These are phyloP conservation scores for Ameiurus melas DNA, from an alignment of 2,113 vertebrate genomes.

Conservation along the genomic window DNA sequence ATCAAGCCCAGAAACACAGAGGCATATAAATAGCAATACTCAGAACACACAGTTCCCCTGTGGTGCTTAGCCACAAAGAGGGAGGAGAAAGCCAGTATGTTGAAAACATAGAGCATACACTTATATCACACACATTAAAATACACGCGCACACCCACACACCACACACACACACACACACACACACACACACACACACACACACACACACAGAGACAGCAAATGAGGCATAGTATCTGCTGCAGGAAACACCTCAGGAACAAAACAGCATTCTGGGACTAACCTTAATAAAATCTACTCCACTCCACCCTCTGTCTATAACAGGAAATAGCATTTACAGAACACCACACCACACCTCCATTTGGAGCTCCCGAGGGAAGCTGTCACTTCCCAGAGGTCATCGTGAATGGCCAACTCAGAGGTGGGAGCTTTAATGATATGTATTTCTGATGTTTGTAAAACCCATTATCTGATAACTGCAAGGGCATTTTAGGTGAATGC, in stretches of 20 bases:
- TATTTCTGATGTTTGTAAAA: background rate
- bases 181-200: constrained; percentile 28
- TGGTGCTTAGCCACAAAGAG: constrained; percentile 23
- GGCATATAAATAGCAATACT: constrained; percentile 47
- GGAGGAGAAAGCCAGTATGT: background rate
- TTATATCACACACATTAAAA: background rate
- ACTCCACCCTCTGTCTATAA: constrained; percentile 14
- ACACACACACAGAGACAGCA: constrained; percentile 14
- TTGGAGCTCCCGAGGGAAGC: background rate
- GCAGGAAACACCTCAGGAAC: constrained; percentile 37
- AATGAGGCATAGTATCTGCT: constrained; percentile 21
- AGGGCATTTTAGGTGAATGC: constrained; percentile 2
- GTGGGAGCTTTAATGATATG: background rate
- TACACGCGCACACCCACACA: too few relatives aligned
- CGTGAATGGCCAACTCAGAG: background rate
- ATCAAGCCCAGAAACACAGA: constrained; percentile 20
- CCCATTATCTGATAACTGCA: background rate
- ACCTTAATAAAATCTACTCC: constrained; percentile 14
- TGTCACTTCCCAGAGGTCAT: constrained; percentile 21
- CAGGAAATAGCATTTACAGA: constrained; percentile 30
- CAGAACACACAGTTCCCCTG: constrained; percentile 42
- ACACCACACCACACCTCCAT: constrained; percentile 32
- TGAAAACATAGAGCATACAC: background rate
- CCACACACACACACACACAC: constrained; percentile 29
- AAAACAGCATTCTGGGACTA: constrained; percentile 30